Conservation (phyloP, 2,888 invertebrate species). For the Prosapia bicincta region DNA sequence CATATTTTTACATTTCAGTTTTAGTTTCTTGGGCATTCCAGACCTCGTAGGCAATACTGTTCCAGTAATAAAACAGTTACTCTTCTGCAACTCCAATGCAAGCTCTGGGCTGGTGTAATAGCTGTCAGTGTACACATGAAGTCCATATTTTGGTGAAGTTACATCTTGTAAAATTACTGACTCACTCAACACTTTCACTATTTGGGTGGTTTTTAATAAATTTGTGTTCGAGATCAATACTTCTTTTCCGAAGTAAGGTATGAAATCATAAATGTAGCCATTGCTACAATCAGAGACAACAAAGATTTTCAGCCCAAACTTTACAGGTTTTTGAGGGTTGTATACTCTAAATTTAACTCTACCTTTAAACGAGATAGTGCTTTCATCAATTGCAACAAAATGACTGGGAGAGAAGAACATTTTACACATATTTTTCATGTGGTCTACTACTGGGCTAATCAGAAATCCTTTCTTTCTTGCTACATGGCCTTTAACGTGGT, state of each 20-base stretch:
- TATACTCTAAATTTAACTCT: slow-evolving; percentile 3
- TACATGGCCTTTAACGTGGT: neutral
- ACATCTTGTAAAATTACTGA: slow-evolving; percentile 3
- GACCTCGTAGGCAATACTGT: slow-evolving; percentile 9
- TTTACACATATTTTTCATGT: neutral
- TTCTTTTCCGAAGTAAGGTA: neutral
- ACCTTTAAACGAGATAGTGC: slow-evolving; percentile 11
- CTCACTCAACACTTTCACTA: neutral
- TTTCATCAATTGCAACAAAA: slow-evolving; percentile 7
- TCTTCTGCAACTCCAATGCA: slow-evolving; percentile 3
- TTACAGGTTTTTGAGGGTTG: slow-evolving; percentile 7
- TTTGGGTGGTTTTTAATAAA: slow-evolving; percentile 20
- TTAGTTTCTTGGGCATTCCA: neutral
- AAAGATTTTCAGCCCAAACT: slow-evolving; percentile 20
- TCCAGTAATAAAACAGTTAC: neutral
- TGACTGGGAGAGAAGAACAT: neutral
- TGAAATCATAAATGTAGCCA: slow-evolving; percentile 17
- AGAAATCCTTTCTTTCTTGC: neutral
- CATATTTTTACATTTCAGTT: neutral
- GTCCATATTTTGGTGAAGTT: neutral
- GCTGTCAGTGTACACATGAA: slow-evolving; percentile 1
- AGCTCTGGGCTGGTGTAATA: slow-evolving; percentile 15
- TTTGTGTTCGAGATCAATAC: neutral
- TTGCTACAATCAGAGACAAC: slow-evolving; percentile 17
- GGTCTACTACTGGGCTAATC: neutral